A percentile compares a stretch with the other conserved stretches of the same genome.
Evolutionary conservation across 2,797 vertebrate genomes (phyloP).

Genomic region (Erpetoichthys calabaricus): DNA sequence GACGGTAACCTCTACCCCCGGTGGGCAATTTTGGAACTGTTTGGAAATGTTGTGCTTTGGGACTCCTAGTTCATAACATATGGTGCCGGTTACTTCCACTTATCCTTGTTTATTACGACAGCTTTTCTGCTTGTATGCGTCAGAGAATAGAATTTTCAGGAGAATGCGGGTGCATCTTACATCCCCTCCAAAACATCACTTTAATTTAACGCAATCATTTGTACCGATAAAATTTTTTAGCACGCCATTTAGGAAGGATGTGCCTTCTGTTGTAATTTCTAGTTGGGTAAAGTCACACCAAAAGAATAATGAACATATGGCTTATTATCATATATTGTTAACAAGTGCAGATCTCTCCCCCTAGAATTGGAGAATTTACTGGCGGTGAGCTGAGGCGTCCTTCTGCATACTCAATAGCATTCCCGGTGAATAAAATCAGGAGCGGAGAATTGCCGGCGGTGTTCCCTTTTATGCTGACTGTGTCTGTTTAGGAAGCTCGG

Average conservation of each 20-base stretch:
- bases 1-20: too few species aligned
- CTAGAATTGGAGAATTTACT: too few species aligned
- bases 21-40: too few species aligned
- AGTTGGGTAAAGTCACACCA: constrained; percentile 5
- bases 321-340: constrained; percentile 21
- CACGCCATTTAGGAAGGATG: constrained; percentile 15
- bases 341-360: background rate
- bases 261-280: constrained; percentile 19
- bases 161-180: constrained; percentile 11
- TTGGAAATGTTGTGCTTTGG: too few species aligned
- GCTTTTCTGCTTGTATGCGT: background rate
- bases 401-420: too few species aligned
- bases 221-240: constrained; percentile 26
- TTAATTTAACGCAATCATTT: constrained; percentile 20
- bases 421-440: too few species aligned
- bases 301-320: constrained; percentile 31
- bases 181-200: constrained; percentile 16
- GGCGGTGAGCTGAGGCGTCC: too few species aligned
- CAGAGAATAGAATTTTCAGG: background rate
- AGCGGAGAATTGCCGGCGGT: too few species aligned
- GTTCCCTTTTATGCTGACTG: too few species aligned
- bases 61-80: too few species aligned
- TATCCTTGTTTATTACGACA: background rate
- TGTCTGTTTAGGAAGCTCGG: too few species aligned
- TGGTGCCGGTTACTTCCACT: too few species aligned